Base-by-base conservation (phyloP, 2,797 vertebrate species). In the Macroramphosus scolopax region DNA sequence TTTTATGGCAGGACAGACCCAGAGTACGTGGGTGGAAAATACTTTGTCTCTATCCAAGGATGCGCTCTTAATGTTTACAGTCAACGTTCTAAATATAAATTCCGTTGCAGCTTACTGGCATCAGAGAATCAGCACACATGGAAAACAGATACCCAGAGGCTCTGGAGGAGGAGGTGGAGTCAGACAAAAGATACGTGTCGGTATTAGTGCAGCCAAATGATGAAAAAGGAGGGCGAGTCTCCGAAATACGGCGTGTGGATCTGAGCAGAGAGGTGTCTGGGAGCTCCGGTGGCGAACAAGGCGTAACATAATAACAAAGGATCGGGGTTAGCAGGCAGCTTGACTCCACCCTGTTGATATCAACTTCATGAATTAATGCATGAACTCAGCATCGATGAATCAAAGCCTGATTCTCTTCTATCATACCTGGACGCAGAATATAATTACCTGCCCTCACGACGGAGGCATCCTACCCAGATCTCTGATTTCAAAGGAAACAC, bases 181-280 rank as follows among this genome's bases (percentile, higher is more conserved):
- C 8, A 13, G 31, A 52, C 17, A 22, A 22, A n/a, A 22, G 20
- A 57, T 24, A 31, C 18, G 37, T n/a, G 8, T 46, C 39, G 36
- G 14, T 18, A 46, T 46, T 42, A 17, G 29, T 41, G 46, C 25
- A 34, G 39, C 40, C 14, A 25, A 45, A 41, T 51, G 33, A 67
- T 52, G 35, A 46, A 56, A 22, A 32, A 39, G 35, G 5, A 40
- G 10, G 15, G 2, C 2, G 46, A 24, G 30, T 7, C 13, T 44
- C 13, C 13, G 5, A 52, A 47, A 30, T 28, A 4, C 16, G 14
- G 13, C 17, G 35, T n/a, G n/a, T n/a, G n/a, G n/a, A n/a, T n/a
- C n/a, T n/a, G n/a, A n/a, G n/a, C n/a, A n/a, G n/a, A n/a, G 16
- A 48, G 16, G 22, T 28, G 13, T 20, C 45, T 29, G 5, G 11